Conservation (phyloP, 2,888 invertebrate genomes). For the Prosapia bicincta region DNA sequence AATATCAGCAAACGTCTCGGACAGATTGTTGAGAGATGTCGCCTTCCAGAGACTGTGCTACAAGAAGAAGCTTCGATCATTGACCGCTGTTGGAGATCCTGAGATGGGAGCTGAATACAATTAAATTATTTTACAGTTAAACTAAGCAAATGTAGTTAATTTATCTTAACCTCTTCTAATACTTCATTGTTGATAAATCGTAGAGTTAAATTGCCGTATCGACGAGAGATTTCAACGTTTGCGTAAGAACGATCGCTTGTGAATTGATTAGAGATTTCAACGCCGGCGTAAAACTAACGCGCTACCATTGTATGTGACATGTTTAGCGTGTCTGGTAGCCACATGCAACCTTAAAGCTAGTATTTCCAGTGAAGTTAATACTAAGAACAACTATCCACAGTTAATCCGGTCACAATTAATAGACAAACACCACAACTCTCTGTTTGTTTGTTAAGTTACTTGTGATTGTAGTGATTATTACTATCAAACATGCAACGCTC, state of each 20-base stretch:
- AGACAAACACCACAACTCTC: not conserved
- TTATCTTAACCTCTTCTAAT: not conserved
- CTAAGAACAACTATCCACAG: not conserved
- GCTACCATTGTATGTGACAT: not conserved
- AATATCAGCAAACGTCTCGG: not conserved
- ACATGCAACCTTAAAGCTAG: not conserved
- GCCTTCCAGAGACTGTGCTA: not conserved
- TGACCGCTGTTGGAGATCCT: not conserved
- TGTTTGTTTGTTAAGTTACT: not conserved
- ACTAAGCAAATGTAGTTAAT: not conserved
- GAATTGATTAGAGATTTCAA: not conserved
- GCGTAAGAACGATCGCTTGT: not conserved
- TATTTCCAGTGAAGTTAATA: not conserved
- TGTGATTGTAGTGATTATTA: constrained; percentile 2
- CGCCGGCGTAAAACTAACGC: not conserved
- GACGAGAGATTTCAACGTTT: not conserved
- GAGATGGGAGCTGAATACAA: not conserved
- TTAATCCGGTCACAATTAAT: constrained; percentile 2
- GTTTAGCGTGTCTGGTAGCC: not conserved
- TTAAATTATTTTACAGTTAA: constrained; percentile 2
- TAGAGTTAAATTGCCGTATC: not conserved
- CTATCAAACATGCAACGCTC: not conserved
- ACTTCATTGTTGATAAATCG: not conserved
- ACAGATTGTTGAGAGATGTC: not conserved
- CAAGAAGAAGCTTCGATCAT: not conserved